Evolutionary conservation across 2,888 invertebrate genomes (phyloP), one percentile per base, ranked within the genome.

Genomic region (Serripes groenlandicus): DNA sequence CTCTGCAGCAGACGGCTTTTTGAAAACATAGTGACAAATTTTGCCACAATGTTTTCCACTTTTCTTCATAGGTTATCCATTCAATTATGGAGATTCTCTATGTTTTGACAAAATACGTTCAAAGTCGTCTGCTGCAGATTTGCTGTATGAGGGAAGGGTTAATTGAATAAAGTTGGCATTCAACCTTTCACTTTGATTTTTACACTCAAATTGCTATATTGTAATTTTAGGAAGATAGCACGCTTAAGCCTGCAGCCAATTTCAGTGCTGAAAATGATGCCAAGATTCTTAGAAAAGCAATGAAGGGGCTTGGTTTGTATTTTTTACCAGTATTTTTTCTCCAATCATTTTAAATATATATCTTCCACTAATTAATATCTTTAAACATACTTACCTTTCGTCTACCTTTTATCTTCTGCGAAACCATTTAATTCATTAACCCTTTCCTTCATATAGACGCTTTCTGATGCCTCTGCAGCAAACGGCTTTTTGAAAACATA

Each of bases 221-320:
- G n/a, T 42, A 34, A 70, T 42, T 72, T n/a, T 82, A 93, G 92
- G 91, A 92, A 71, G 91, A 93, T 73, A 90, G 91, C 4, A 94
- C 94, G 7, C 77, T 94, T 73, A 90, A 81, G 68, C 92, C 94
- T 32, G 83, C 84, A 34, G 75, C 88, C 21, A 90, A 89, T 74
- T 95, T 94, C 83, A 93, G 91, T 88, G 89, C 92, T 5, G 94
- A 94, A 80, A 88, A 87, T 60, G 95, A 95, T 89, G 90, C 92
- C 0, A 91, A 93, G 66, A 88, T 91, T 26, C 88, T 95, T 60
- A 87, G 94, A 56, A 94, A 94, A 78, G 94, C 95, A 18, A 94
- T 94, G 94, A 88, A 90, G 73, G 92, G 91, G 37, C 86, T 91
- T 81, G 92, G 92, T 92, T 89, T 77, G 86, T 34, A 11, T 28